Evolutionary conservation across 2,113 vertebrate species (phyloP).

Genomic region (Benitochromis conjunctus): DNA sequence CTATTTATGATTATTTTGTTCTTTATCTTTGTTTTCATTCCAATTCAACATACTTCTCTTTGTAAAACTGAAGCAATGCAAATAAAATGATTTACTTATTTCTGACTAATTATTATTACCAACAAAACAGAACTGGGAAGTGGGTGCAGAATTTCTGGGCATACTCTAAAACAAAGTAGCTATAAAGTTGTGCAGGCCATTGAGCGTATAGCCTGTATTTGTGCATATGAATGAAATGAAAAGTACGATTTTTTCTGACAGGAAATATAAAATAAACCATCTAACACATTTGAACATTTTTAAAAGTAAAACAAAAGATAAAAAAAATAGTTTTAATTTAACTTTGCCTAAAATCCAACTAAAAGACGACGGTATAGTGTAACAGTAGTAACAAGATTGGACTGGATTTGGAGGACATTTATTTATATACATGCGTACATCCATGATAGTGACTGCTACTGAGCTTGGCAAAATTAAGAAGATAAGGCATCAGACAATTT

Average conservation of each 20-base stretch:
- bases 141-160: background rate
- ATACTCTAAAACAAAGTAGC: background rate
- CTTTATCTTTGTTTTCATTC: background rate
- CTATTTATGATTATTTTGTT: background rate
- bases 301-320: rapidly evolving
- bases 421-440: background rate
- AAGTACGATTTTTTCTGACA: background rate
- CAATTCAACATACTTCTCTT: background rate
- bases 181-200: background rate
- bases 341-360: background rate
- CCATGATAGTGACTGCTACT: background rate
- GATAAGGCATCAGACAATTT: no score
- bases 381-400: background rate
- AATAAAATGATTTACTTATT: background rate
- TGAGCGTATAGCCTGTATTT: background rate
- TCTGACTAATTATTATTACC: background rate
- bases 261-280: background rate
- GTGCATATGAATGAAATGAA: background rate
- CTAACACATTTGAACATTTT: background rate
- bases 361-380: background rate
- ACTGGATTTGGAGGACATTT: background rate
- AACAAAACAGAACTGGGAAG: background rate
- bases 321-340: background rate
- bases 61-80: background rate
- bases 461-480: background rate